Conservation (phyloP, 2,113 vertebrate genomes). For the Mormyrus iriodes region DNA sequence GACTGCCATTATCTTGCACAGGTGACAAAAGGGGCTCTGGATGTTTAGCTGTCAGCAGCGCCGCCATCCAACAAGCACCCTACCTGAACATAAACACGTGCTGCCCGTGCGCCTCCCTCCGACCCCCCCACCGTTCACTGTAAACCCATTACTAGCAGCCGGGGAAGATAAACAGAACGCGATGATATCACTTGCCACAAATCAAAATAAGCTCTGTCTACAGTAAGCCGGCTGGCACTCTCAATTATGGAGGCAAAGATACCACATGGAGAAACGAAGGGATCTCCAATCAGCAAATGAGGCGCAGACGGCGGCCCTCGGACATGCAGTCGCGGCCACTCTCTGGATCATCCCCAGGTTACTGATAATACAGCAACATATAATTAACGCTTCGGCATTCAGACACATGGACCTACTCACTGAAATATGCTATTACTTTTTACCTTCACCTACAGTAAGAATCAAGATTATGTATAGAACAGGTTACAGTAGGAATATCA, state of each 20-base stretch:
- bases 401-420: neutral
- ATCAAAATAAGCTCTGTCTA: constrained; percentile 26
- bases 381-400: neutral
- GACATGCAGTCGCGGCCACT: neutral
- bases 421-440: neutral
- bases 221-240: constrained; percentile 23
- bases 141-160: constrained; percentile 29
- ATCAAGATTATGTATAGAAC: neutral
- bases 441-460: neutral
- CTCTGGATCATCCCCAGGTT: neutral
- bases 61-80: constrained; percentile 13
- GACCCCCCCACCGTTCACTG: constrained; percentile 6
- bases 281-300: constrained; percentile 3
- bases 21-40: constrained; percentile 28
- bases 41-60: constrained; percentile 24
- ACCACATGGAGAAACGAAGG: neutral
- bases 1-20: constrained; percentile 33
- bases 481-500: neutral
- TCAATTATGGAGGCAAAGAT: constrained; percentile 27
- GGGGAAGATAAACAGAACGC: constrained; percentile 18
- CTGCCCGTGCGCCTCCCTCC: neutral
- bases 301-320: neutral
- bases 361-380: neutral
- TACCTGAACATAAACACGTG: constrained; percentile 9
- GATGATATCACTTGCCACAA: constrained; percentile 26